A percentile compares a stretch with the other conserved stretches of the same genome.
Conservation (phyloP, 2,888 invertebrate species). For the Gastrophysa polygoni region DNA sequence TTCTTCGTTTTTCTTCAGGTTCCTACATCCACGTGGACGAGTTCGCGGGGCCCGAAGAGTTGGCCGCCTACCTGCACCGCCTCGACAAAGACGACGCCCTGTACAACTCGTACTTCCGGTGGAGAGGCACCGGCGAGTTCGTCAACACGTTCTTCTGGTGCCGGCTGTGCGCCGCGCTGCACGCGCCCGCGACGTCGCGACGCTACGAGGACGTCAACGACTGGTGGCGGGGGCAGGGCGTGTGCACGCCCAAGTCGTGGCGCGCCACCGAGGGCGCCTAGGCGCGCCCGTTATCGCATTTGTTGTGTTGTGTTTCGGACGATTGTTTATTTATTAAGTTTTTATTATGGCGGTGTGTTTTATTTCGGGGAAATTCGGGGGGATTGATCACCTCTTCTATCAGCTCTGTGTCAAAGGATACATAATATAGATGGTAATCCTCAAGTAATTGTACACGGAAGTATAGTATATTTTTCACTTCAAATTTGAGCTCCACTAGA, state of each 20-base stretch:
- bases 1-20: slow-evolving; percentile 48
- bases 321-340: slow-evolving; percentile 48
- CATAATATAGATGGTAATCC: too few species aligned
- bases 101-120: slow-evolving; percentile 93
- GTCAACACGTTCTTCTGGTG: slow-evolving; percentile 97
- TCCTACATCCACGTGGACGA: slow-evolving; percentile 97
- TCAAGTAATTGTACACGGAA: too few species aligned
- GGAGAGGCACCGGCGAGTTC: slow-evolving; percentile 93
- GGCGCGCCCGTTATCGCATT: too few species aligned
- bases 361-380: too few species aligned
- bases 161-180: slow-evolving; percentile 84
- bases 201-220: slow-evolving; percentile 84
- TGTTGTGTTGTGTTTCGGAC: slow-evolving; percentile 43
- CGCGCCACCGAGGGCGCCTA: slow-evolving; percentile 50
- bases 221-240: slow-evolving; percentile 88
- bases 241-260: slow-evolving; percentile 81
- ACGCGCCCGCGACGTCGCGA: slow-evolving; percentile 64
- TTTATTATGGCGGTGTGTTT: slow-evolving; percentile 38
- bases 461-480: too few species aligned
- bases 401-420: too few species aligned
- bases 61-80: slow-evolving; percentile 84
- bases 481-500: too few species aligned
- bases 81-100: slow-evolving; percentile 86
- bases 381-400: too few species aligned
- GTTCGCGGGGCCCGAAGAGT: slow-evolving; percentile 83